These are phyloP conservation scores for Bostrychus sinensis DNA, from an alignment of 2,113 vertebrate species.

Conservation along the genomic window DNA sequence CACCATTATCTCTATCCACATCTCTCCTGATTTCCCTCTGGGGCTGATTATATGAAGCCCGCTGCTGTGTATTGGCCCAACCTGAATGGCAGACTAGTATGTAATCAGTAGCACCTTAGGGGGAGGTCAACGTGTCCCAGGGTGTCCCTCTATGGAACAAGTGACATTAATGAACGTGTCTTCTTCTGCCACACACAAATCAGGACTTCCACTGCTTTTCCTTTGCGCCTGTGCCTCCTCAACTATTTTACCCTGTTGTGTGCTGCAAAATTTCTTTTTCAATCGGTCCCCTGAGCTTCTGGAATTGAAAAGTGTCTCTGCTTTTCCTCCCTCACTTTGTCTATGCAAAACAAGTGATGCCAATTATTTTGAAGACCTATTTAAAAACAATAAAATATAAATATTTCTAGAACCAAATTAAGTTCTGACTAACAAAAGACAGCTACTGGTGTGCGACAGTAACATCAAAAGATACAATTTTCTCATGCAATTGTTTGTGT, in stretches of 20 bases:
- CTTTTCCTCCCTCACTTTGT: conserved; percentile 2
- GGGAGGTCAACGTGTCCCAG: conserved; percentile 35
- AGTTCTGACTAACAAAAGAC: conserved; percentile 20
- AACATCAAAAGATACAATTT: conserved; percentile 34
- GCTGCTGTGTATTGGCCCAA: conserved; percentile 45
- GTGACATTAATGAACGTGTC: conserved; percentile 48
- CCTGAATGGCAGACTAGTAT: conserved; percentile 36
- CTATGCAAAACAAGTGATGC: conserved; percentile 20
- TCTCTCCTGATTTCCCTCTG: conserved; percentile 50
- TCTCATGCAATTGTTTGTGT: conserved; percentile 30
- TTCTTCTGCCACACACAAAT: conserved; percentile 30
- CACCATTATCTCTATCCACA: conserved; percentile 33
- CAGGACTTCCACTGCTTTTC: background rate
- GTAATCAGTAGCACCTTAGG: conserved; percentile 56
- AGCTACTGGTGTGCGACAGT: conserved; percentile 14
- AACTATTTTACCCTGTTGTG: background rate
- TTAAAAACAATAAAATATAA: conserved; percentile 38
- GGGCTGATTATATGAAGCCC: conserved; percentile 47
- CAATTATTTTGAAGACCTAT: conserved; percentile 27
- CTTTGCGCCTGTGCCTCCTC: background rate
- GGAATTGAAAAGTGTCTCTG: background rate
- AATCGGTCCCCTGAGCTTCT: background rate
- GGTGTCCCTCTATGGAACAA: conserved; percentile 40
- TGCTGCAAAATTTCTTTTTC: background rate
- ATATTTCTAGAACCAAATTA: conserved; percentile 45